A percentile compares a stretch with the other conserved stretches of the same genome.
Conservation (phyloP, 1,140 invertebrate genomes). For the Drosophila dunni region DNA sequence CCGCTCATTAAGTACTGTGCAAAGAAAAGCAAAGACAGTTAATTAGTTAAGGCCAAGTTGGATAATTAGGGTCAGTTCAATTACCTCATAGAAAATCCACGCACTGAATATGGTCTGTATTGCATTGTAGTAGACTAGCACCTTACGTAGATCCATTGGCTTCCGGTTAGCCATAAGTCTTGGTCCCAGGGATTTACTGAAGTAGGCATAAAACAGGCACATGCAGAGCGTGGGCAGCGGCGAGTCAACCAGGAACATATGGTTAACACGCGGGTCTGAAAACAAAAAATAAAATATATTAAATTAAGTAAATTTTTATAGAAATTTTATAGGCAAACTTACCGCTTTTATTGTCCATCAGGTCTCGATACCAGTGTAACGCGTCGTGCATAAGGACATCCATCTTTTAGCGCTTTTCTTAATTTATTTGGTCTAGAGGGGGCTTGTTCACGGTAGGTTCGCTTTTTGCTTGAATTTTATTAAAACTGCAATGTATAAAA, state of each 20-base stretch:
- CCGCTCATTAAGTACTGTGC: conserved; percentile 92
- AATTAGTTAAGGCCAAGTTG: conserved; percentile 1
- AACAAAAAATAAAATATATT: not conserved
- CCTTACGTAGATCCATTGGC: conserved; percentile 92
- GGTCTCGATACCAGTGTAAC: conserved; percentile 90
- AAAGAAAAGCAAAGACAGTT: conserved; percentile 72
- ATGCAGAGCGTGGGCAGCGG: conserved; percentile 94
- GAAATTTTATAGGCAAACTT: too few relatives aligned
- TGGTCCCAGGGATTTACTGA: conserved; percentile 93
- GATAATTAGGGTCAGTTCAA: not conserved
- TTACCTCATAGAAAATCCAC: conserved; percentile 96
- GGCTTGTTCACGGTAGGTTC: too few relatives aligned
- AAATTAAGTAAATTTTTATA: not conserved
- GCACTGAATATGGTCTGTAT: conserved; percentile 94
- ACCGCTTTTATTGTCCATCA: conserved; percentile 93
- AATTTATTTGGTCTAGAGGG: not conserved
- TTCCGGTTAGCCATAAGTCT: conserved; percentile 95
- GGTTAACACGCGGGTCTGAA: conserved; percentile 93
- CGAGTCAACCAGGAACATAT: conserved; percentile 96
- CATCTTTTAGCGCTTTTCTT: conserved; percentile 56
- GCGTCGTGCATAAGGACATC: conserved; percentile 86
- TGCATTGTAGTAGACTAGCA: conserved; percentile 95
- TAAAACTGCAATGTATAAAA: not conserved
- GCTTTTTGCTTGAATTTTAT: not conserved
- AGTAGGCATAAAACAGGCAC: conserved; percentile 94